Percentiles rank a stretch among this genome's conserved stretches.
phyloP scores from a whole-genome alignment of 2,888 invertebrate species.

The Acholoe squamosa region DNA sequence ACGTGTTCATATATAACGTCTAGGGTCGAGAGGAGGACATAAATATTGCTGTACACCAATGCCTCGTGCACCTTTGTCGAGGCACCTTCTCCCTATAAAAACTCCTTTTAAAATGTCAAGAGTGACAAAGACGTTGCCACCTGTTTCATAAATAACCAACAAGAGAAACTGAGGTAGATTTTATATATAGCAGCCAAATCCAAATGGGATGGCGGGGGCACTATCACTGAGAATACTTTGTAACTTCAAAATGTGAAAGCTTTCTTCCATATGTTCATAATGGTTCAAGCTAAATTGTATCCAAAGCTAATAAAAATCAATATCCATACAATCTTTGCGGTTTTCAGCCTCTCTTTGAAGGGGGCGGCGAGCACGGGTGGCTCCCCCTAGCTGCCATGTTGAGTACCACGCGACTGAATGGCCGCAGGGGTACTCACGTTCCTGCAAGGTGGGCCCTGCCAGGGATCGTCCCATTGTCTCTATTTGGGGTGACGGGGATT shows the following conservation, averaged over 20 bases:
- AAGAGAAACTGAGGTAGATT: too few relatives aligned
- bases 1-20: conserved; percentile 27
- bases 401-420: neutral
- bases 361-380: neutral
- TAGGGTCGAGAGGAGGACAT: neutral
- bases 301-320: neutral
- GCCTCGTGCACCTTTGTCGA: neutral
- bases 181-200: too few relatives aligned
- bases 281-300: too few relatives aligned
- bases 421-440: conserved; percentile 24
- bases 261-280: too few relatives aligned
- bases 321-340: neutral
- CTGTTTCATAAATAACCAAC: neutral
- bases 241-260: too few relatives aligned
- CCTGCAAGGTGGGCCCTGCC: conserved; percentile 1
- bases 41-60: neutral
- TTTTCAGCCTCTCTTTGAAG: conserved; percentile 2
- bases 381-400: neutral
- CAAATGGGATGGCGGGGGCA: too few relatives aligned
- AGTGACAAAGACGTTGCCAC: neutral
- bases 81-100: neutral
- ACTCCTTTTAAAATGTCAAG: neutral
- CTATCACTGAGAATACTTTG: too few relatives aligned
- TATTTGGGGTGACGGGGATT: neutral
- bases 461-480: conserved; percentile 45